Percentiles rank a stretch among this genome's conserved stretches.
Conservation (phyloP, 2,797 vertebrate genomes). For the Aselliscus stoliczkanus region DNA sequence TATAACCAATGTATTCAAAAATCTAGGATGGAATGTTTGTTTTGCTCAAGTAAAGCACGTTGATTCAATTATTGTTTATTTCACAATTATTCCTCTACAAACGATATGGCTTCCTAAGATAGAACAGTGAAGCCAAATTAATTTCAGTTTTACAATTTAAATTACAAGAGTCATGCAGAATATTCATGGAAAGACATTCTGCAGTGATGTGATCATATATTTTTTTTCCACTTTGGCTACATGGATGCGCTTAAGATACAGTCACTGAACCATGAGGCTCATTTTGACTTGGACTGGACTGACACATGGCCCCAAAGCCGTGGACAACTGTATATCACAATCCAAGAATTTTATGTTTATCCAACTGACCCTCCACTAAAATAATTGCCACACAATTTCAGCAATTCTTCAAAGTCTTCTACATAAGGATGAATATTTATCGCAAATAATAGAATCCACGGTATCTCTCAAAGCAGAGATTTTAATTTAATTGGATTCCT, state of each 20-base stretch:
- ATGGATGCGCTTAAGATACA: not conserved
- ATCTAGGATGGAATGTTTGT: not conserved
- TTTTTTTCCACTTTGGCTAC: not conserved
- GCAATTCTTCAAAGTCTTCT: not conserved
- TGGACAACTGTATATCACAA: not conserved
- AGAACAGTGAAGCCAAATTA: constrained; percentile 22
- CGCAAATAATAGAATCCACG: not conserved
- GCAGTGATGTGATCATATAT: not conserved
- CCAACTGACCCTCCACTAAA: not conserved
- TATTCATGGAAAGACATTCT: not conserved
- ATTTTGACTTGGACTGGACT: not conserved
- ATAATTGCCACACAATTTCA: not conserved
- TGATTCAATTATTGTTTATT: constrained; percentile 24
- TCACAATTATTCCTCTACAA: not conserved
- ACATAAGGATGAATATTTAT: not conserved
- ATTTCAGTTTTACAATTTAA: constrained; percentile 49
- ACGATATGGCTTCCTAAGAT: not conserved
- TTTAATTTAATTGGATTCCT: not conserved
- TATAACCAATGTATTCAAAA: not conserved
- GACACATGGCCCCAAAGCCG: not conserved
- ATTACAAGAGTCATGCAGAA: not conserved
- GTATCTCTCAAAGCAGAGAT: not conserved
- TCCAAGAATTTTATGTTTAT: not conserved
- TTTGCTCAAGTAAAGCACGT: not conserved
- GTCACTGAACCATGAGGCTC: not conserved